Evolutionary conservation across 2,888 invertebrate species (phyloP).

Genomic region (Mythimna ferrago): DNA sequence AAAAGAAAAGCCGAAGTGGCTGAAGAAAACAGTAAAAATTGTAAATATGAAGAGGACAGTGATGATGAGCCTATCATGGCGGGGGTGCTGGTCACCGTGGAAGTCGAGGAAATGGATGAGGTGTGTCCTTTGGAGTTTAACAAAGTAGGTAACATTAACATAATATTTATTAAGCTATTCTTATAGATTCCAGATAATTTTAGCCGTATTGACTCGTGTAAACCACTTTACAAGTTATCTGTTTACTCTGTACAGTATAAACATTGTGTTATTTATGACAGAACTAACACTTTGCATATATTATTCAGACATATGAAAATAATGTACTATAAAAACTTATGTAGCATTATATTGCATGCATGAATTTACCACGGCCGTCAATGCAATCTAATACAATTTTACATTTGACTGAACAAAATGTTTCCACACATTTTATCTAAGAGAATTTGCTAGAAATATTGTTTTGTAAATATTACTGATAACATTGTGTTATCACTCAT

Average conservation of each 20-base stretch:
- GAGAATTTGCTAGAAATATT: neutral
- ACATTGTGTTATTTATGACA: neutral
- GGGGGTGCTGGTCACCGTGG: slow-evolving; percentile 68
- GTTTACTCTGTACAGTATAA: slow-evolving; percentile 3
- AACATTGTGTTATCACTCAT: slow-evolving; percentile 4
- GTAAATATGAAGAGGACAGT: slow-evolving; percentile 55
- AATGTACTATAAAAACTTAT: neutral
- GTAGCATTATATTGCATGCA: slow-evolving; percentile 13
- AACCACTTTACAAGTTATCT: neutral
- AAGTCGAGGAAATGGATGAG: slow-evolving; percentile 69
- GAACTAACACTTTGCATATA: neutral
- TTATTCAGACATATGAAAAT: neutral
- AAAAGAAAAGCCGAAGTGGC: slow-evolving; percentile 64
- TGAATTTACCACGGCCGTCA: slow-evolving; percentile 12
- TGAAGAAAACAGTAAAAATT: slow-evolving; percentile 39
- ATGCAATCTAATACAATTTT: too few relatives aligned
- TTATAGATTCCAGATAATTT: neutral
- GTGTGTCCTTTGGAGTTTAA: slow-evolving; percentile 65
- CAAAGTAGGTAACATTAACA: slow-evolving; percentile 50
- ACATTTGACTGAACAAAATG: neutral
- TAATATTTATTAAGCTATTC: neutral
- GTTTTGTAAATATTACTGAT: slow-evolving; percentile 14
- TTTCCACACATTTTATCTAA: neutral
- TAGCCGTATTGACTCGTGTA: neutral
- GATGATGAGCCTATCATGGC: slow-evolving; percentile 66